Evolutionary conservation across 2,797 vertebrate genomes (phyloP).

Genomic region (Gallinago nigripennis): DNA sequence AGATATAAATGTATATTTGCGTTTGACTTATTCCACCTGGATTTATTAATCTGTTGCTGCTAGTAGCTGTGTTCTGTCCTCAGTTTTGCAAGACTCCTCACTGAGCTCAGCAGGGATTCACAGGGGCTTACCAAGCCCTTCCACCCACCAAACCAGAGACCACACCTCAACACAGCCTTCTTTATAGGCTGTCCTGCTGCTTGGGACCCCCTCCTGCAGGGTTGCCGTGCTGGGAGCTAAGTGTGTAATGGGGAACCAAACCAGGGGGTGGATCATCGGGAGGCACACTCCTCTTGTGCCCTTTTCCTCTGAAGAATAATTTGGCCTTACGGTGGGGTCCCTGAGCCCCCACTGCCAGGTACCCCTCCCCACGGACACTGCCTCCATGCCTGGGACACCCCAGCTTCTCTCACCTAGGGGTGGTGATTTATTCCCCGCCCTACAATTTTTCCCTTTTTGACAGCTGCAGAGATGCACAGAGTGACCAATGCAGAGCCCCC

Average conservation of each 20-base stretch:
- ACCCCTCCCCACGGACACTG: fast-evolving
- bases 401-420: not conserved
- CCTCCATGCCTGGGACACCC: not conserved
- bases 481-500: fast-evolving
- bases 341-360: not conserved
- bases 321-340: not conserved
- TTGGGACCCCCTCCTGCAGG: not conserved
- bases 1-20: not conserved
- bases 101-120: not conserved
- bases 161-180: not conserved
- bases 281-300: not conserved
- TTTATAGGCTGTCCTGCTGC: not conserved
- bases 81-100: not conserved
- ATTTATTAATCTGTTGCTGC: not conserved
- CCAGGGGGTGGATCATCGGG: not conserved
- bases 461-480: not conserved
- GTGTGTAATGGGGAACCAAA: not conserved
- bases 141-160: not conserved
- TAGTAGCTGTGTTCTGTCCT: not conserved
- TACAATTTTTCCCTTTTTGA: not conserved
- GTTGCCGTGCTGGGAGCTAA: not conserved
- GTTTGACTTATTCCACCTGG: not conserved
- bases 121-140: not conserved
- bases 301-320: not conserved
- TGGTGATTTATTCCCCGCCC: not conserved